These are phyloP conservation scores for Polyommatus icarus DNA, from an alignment of 2,888 invertebrate genomes.

Conservation along the genomic window DNA sequence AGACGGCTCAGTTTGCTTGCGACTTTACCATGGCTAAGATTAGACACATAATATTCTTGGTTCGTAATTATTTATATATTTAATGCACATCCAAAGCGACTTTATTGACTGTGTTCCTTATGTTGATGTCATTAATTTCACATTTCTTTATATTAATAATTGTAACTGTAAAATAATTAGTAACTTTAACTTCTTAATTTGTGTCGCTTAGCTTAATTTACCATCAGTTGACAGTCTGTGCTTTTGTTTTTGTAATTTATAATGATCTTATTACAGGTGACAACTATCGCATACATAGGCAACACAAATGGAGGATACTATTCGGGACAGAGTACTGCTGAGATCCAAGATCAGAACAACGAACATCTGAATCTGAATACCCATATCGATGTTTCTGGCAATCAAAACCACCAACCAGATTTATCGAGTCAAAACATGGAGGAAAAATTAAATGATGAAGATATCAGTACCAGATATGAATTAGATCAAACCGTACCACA, in stretches of 20 bases:
- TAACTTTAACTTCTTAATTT: not conserved
- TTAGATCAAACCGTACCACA: not conserved
- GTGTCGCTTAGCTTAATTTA: not conserved
- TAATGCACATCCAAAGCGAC: not conserved
- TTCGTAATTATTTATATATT: not conserved
- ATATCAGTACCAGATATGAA: not conserved
- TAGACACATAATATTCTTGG: slow-evolving; percentile 10
- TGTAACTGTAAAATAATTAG: not conserved
- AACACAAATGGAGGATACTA: slow-evolving; percentile 3
- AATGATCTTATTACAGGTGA: not conserved
- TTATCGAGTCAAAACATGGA: not conserved
- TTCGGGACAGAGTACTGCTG: not conserved
- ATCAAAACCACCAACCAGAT: not conserved
- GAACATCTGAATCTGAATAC: not conserved
- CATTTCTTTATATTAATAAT: not conserved
- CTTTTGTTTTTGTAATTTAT: not conserved
- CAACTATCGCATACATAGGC: not conserved
- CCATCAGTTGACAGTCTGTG: not conserved
- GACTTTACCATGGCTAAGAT: slow-evolving; percentile 23
- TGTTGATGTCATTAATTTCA: not conserved
- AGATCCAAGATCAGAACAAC: not conserved
- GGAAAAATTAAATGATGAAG: not conserved
- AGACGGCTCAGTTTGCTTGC: slow-evolving; percentile 5
- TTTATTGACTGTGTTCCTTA: not conserved
- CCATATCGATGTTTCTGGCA: not conserved